Evolutionary conservation across 2,888 invertebrate species (phyloP), one percentile per base, ranked within the genome.

Genomic region (Troides helena): DNA sequence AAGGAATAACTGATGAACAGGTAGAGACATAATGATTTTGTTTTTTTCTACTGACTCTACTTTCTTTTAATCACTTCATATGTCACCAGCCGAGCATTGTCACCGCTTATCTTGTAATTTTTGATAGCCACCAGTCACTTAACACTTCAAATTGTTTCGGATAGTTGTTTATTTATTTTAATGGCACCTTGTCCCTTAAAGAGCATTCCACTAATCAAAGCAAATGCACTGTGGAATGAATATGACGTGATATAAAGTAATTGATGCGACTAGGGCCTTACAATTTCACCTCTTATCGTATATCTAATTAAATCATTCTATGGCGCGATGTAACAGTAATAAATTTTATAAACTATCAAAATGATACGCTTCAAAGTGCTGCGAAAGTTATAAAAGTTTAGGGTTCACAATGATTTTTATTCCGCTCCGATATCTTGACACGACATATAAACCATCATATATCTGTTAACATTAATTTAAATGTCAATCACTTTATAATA

Each of bases 41-140:
- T 46, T 57, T 58, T 18, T 67, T 72, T 67, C 67, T 82, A 82
- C 80, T 77, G 81, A 79, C 85, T 68, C 77, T 89, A 84, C 87
- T 72, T 77, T 75, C 74, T 83, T 83, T 82, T 88, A 90, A 91
- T 88, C 89, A 84, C 90, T 90, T 92, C 92, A 90, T 92, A 92
- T 90, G 90, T 92, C 88, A 92, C 90, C 78, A 76, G 78, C 73
- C 80, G 76, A 80, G 85, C 87, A 87, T 91, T 91, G 90, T 90
- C 84, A 80, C 74, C 74, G 75, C 77, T 88, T 91, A 92, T 92
- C 92, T 82, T 74, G 88, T 92, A 92, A 92, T 92, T 92, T 92
- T 90, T 92, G 92, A 92, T 92, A 91, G 85, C 82, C 87, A 85
- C 85, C 79, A 87, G 87, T 87, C 90, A 92, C 92, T 92, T 92